phyloP scores from a whole-genome alignment of 2,797 vertebrate species.

The Melanotaenia maccullochi region DNA sequence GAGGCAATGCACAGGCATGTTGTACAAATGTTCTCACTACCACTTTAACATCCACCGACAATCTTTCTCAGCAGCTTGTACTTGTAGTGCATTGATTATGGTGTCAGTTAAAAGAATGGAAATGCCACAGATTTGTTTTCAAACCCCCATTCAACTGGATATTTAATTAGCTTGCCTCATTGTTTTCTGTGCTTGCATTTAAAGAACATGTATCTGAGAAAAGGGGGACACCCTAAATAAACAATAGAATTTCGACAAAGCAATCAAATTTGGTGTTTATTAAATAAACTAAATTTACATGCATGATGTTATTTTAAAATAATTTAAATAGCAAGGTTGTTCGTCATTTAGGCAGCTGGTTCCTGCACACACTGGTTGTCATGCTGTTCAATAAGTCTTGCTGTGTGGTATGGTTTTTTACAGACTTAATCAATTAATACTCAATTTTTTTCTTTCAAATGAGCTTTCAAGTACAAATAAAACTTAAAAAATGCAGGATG shows the following conservation, averaged over 20 bases:
- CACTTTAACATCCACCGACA: background rate
- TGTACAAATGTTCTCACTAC: constrained; percentile 33
- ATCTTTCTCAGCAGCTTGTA: background rate
- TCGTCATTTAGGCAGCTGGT: too few relatives aligned
- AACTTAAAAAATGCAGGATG: too few relatives aligned
- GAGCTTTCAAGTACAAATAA: too few relatives aligned
- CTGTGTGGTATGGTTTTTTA: too few relatives aligned
- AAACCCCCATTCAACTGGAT: background rate
- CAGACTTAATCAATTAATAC: too few relatives aligned
- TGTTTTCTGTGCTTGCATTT: constrained; percentile 3
- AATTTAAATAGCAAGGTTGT: too few relatives aligned
- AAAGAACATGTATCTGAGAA: background rate
- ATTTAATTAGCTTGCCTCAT: constrained; percentile 11
- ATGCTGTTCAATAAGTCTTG: too few relatives aligned
- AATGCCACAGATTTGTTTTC: constrained; percentile 14
- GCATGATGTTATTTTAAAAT: too few relatives aligned
- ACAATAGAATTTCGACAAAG: background rate
- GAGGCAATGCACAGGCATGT: constrained; percentile 28
- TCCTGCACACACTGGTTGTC: too few relatives aligned
- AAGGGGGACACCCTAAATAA: background rate
- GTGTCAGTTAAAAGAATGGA: background rate
- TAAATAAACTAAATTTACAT: background rate
- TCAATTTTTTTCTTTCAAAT: too few relatives aligned
- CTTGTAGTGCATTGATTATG: constrained; percentile 8
- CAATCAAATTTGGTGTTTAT: background rate